A percentile compares a stretch with the other conserved stretches of the same genome.
phyloP scores from a whole-genome alignment of 30 jellyfish, hydroid and myxozoan species.

The Nemopilema nomurai region DNA sequence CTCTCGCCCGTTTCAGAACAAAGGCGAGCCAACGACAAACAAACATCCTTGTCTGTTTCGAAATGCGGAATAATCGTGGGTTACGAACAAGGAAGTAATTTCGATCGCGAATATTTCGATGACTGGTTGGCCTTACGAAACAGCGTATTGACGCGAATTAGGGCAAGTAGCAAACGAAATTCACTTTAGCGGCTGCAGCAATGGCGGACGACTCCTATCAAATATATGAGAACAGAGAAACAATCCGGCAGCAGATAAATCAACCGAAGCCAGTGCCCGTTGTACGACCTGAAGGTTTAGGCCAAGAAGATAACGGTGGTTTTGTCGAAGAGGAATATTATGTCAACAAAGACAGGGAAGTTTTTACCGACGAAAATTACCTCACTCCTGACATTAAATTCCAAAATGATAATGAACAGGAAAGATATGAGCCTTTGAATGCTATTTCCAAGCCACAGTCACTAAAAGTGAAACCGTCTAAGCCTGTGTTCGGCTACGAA shows the following conservation, averaged over 20 bases:
- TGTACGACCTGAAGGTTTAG: conserved; percentile 36
- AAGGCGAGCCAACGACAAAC: neutral
- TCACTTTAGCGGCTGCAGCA: neutral
- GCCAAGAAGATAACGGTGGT: conserved; percentile 27
- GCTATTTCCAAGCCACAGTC: neutral
- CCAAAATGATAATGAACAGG: neutral
- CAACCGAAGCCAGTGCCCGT: conserved; percentile 11
- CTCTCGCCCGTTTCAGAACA: too few species aligned
- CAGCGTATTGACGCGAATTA: too few species aligned
- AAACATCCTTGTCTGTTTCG: neutral
- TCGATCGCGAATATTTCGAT: too few species aligned
- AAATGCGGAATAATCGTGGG: neutral
- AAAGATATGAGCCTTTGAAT: conserved; percentile 13
- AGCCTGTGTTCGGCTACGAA: neutral
- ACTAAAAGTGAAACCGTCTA: neutral
- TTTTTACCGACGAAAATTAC: neutral
- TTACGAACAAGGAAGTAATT: neutral
- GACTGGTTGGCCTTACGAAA: too few species aligned
- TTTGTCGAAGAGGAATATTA: neutral
- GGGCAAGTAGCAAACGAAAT: too few species aligned
- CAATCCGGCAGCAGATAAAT: neutral
- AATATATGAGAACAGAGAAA: conserved; percentile 24
- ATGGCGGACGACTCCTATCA: conserved; percentile 3
- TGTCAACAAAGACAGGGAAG: neutral
- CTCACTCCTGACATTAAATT: neutral